A percentile compares a stretch with the other conserved stretches of the same genome.
Evolutionary conservation across 2,888 invertebrate genomes (phyloP).

Genomic region (Nesidiocoris tenuis): DNA sequence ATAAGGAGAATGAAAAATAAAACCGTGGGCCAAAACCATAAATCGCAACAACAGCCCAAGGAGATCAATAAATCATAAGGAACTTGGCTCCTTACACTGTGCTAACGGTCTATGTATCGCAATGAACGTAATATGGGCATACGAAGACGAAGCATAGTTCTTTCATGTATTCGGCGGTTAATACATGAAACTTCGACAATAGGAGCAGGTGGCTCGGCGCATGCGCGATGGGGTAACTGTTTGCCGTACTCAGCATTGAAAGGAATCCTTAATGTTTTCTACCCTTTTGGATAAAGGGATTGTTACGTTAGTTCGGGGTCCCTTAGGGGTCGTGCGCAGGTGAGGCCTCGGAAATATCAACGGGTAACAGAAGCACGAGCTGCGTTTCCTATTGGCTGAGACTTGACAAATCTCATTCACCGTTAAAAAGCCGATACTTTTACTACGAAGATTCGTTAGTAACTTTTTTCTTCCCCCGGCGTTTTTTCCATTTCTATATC

Average conservation of each 20-base stretch:
- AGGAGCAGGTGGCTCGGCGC: constrained; percentile 30
- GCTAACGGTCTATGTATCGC: no score
- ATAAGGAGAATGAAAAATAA: no score
- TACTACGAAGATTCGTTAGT: constrained; percentile 38
- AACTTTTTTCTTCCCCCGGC: constrained; percentile 33
- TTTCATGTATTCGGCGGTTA: constrained; percentile 15
- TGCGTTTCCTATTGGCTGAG: background rate
- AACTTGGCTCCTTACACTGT: no score
- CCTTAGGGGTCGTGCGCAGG: constrained; percentile 24
- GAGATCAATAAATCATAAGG: no score
- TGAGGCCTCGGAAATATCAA: constrained; percentile 26
- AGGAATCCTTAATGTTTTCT: constrained; percentile 37
- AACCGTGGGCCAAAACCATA: no score
- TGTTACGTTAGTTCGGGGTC: background rate
- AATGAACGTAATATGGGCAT: no score
- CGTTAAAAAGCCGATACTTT: constrained; percentile 15
- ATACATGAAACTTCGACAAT: constrained; percentile 12
- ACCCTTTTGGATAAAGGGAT: constrained; percentile 5
- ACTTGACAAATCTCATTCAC: constrained; percentile 17
- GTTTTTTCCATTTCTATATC: constrained; percentile 12
- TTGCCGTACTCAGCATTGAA: constrained; percentile 24
- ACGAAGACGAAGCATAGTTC: no score
- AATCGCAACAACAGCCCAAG: no score
- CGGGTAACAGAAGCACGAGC: constrained; percentile 32
- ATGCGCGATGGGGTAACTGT: constrained; percentile 36